Evolutionary conservation across 2,797 vertebrate genomes (phyloP), one percentile per base, ranked within the genome.

Genomic region (Sebastes melanostomus): DNA sequence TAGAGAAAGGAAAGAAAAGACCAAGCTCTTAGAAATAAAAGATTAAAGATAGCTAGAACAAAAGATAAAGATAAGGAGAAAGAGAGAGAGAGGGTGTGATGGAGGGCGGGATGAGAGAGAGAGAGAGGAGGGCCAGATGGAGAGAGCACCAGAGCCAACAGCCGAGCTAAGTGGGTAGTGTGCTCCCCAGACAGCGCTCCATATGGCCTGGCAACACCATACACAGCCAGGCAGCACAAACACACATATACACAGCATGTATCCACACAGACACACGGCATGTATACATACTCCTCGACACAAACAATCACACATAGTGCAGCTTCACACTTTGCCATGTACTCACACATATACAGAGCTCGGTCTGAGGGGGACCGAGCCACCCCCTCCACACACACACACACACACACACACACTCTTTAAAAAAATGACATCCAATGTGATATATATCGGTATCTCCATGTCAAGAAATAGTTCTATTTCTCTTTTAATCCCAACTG

Each of bases 91-190:
- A 69, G 72, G 30, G 62, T 30, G 77, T 16, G 78, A 83, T 30
- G 29, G 76, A 81, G 52, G 59, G 79, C 50, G 73, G 7, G 60
- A 55, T 59, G 62, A 77, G 65, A 75, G 50, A 73, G n/a, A 66
- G 62, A 56, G 70, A 76, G 83, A 88, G 82, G 81, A 79, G 78
- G 87, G 90, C 92, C 94, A 94, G 94, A 94, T 94, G 93, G 94
- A 94, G 88, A 86, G 86, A 93, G 90, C 87, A 93, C 87, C 91
- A 92, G 89, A 94, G 91, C 92, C 94, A 93, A 92, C 92, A 94
- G 92, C 86, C 90, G 91, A 95, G 93, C 88, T 95, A 94, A 94
- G 93, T 94, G 93, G 91, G 94, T 94, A 93, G 94, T 94, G 93
- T 92, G 91, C 92, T 95, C 94, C 94, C 94, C 91, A 94, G 94